These are phyloP conservation scores for Bellardia pandia DNA, from an alignment of 2,888 invertebrate species.

Conservation along the genomic window DNA sequence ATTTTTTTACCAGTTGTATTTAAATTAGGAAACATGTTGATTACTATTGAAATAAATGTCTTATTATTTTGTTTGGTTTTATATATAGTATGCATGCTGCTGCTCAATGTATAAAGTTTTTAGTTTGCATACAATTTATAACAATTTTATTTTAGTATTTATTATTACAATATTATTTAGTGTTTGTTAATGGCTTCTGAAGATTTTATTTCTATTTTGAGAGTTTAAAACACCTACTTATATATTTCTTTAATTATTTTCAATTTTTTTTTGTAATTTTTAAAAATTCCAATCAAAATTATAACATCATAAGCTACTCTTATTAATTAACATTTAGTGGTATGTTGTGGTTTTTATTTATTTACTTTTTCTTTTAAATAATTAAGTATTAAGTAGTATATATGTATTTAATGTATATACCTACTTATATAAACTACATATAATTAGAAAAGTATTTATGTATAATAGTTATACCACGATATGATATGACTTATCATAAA, in stretches of 20 bases:
- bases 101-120: constrained; percentile 75
- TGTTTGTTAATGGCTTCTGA: constrained; percentile 39
- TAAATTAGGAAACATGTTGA: constrained; percentile 76
- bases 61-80: constrained; percentile 40
- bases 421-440: constrained; percentile 35
- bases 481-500: constrained; percentile 62
- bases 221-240: constrained; percentile 65
- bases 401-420: background rate
- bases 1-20: constrained; percentile 73
- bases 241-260: constrained; percentile 35
- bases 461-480: constrained; percentile 66
- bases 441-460: constrained; percentile 61
- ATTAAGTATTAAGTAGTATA: background rate
- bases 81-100: constrained; percentile 48
- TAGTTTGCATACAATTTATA: constrained; percentile 72
- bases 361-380: constrained; percentile 39
- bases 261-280: constrained; percentile 27
- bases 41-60: constrained; percentile 62
- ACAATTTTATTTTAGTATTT: constrained; percentile 59
- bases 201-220: constrained; percentile 49
- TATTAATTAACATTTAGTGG: constrained; percentile 64
- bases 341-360: constrained; percentile 22
- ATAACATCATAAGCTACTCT: constrained; percentile 70
- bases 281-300: constrained; percentile 45
- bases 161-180: constrained; percentile 40